phyloP scores from a whole-genome alignment of 2,113 vertebrate species.

The Gallinago undulata region DNA sequence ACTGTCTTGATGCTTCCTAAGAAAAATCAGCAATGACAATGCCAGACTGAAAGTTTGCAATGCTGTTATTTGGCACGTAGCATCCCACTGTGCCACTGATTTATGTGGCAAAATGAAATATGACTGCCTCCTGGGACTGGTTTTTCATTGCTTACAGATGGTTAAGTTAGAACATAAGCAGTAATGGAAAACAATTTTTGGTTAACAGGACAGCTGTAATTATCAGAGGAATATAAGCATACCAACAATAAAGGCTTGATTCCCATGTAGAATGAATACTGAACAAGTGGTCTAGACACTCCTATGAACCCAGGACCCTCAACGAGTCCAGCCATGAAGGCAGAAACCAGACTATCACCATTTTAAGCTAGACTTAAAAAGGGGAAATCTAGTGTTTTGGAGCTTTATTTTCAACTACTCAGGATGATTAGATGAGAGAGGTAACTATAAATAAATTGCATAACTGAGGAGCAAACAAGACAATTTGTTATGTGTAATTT shows the following conservation, averaged over 20 bases:
- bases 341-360: background rate
- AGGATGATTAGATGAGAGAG: background rate
- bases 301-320: background rate
- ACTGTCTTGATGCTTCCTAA: background rate
- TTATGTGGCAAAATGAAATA: conserved; percentile 11
- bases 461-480: conserved; percentile 19
- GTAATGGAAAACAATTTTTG: background rate
- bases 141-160: conserved; percentile 29
- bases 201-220: background rate
- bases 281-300: background rate
- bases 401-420: background rate
- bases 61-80: background rate
- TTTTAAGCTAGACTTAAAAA: background rate
- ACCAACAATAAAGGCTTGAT: background rate
- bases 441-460: conserved; percentile 24
- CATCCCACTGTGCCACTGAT: background rate
- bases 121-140: background rate
- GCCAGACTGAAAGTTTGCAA: background rate
- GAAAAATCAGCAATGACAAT: background rate
- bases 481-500: conserved; percentile 18
- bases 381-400: background rate
- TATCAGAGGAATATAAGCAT: background rate
- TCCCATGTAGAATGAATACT: background rate
- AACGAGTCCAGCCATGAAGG: background rate
- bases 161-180: background rate